phyloP scores from a whole-genome alignment of 2,888 invertebrate species.

The Agapostemon virescens region DNA sequence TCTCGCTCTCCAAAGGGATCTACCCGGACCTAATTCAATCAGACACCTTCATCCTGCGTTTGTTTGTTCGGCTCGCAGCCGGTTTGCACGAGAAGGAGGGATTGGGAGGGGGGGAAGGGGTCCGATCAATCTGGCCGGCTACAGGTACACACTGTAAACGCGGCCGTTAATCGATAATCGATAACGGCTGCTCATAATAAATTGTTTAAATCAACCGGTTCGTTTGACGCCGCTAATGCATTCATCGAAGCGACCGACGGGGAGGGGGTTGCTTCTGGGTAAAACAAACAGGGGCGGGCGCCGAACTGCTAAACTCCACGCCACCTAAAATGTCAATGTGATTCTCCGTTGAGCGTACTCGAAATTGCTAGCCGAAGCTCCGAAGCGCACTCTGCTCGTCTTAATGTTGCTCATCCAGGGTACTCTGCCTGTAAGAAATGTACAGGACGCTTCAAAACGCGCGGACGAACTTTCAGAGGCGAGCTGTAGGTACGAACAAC shows the following conservation, averaged over 20 bases:
- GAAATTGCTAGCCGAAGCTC: background rate
- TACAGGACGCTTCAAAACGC: background rate
- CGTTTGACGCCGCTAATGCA: constrained; percentile 15
- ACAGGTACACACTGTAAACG: constrained; percentile 34
- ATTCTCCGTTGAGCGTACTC: background rate
- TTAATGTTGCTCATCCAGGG: background rate
- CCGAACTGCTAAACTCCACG: background rate
- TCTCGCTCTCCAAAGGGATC: background rate
- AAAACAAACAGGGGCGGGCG: background rate
- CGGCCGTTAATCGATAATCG: constrained; percentile 48
- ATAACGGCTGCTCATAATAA: constrained; percentile 42
- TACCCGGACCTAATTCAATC: constrained; percentile 39
- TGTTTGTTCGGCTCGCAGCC: constrained; percentile 41
- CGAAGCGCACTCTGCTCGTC: background rate
- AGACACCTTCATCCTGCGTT: constrained; percentile 30
- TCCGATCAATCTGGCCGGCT: constrained; percentile 30
- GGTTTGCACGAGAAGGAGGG: background rate
- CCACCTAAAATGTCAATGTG: background rate
- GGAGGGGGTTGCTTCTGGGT: background rate
- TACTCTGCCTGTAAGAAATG: background rate
- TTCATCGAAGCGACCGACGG: background rate
- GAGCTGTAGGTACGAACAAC: no score
- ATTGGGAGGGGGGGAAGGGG: constrained; percentile 13
- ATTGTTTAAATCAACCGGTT: constrained; percentile 37
- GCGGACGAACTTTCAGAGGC: background rate